phyloP scores from a whole-genome alignment of 2,113 vertebrate species.

The Tetrao urogallus region DNA sequence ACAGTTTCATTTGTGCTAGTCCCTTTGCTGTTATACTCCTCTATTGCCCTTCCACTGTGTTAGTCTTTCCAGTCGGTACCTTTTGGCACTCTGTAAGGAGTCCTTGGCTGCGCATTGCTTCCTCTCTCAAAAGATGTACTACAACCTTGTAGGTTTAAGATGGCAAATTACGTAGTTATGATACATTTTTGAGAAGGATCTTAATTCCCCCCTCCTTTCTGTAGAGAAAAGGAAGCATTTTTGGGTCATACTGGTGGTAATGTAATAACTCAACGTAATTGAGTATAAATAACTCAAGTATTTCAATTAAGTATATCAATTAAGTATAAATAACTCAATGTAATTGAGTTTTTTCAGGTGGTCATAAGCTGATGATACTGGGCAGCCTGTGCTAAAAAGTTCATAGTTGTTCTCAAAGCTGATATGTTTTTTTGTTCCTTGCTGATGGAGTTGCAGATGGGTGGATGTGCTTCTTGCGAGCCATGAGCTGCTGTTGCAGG shows the following conservation, averaged over 20 bases:
- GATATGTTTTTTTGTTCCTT: neutral
- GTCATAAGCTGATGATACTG: too few relatives aligned
- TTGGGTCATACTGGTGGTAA: accelerated
- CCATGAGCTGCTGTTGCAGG: neutral
- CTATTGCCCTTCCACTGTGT: too few relatives aligned
- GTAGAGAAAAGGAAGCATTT: neutral
- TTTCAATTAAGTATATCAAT: too few relatives aligned
- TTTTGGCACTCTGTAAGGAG: neutral
- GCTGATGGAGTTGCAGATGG: neutral
- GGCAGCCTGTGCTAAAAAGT: neutral
- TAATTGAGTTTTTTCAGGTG: neutral
- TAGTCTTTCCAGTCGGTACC: neutral
- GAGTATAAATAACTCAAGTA: too few relatives aligned
- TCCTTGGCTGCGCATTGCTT: neutral
- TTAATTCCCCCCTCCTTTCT: accelerated
- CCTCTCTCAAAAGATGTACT: neutral
- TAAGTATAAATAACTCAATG: too few relatives aligned
- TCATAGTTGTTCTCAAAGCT: neutral
- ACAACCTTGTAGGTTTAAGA: neutral
- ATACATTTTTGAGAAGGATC: neutral
- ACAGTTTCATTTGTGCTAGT: too few relatives aligned
- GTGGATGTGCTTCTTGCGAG: neutral
- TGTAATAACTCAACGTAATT: too few relatives aligned
- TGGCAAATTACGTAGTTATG: neutral
- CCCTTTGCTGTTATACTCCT: too few relatives aligned